Conservation (phyloP, 1,140 invertebrate genomes). For the Trichogramma pretiosum region DNA sequence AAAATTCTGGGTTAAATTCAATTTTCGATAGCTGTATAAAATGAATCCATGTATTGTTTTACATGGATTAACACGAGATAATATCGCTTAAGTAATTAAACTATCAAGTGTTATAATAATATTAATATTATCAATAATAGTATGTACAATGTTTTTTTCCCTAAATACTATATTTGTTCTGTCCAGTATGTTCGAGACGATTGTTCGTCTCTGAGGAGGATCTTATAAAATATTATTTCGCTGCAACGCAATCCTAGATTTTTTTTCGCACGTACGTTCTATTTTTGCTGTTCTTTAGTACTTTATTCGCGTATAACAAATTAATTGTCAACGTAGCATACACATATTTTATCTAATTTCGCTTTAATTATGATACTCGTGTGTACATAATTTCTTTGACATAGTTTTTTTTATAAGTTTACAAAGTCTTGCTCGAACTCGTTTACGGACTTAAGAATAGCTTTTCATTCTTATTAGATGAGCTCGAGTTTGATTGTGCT, state of each 20-base stretch:
- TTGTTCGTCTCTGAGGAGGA: no score
- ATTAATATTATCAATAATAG: conserved; percentile 37
- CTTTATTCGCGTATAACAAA: conserved; percentile 15
- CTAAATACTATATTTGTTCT: conserved; percentile 33
- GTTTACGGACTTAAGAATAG: conserved; percentile 2
- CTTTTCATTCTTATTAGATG: neutral
- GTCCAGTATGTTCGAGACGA: conserved; percentile 26
- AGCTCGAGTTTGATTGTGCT: conserved; percentile 7
- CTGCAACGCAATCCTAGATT: conserved; percentile 5
- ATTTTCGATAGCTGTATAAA: conserved; percentile 33
- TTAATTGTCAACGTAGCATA: conserved; percentile 14
- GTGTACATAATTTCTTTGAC: conserved; percentile 16
- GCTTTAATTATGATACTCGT: conserved; percentile 9
- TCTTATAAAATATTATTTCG: conserved; percentile 28
- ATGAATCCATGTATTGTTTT: conserved; percentile 33
- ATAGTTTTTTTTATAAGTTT: no score
- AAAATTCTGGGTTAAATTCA: no score
- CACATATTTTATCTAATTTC: conserved; percentile 7
- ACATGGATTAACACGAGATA: conserved; percentile 33
- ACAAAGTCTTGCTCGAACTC: conserved; percentile 11
- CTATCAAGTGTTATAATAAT: conserved; percentile 36
- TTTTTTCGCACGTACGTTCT: conserved; percentile 1
- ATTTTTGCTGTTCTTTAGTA: neutral
- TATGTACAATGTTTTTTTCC: conserved; percentile 35
- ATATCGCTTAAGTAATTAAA: conserved; percentile 36